Evolutionary conservation across 2,113 vertebrate genomes (phyloP), one percentile per base, ranked within the genome.

Genomic region (Cinclus mexicanus): DNA sequence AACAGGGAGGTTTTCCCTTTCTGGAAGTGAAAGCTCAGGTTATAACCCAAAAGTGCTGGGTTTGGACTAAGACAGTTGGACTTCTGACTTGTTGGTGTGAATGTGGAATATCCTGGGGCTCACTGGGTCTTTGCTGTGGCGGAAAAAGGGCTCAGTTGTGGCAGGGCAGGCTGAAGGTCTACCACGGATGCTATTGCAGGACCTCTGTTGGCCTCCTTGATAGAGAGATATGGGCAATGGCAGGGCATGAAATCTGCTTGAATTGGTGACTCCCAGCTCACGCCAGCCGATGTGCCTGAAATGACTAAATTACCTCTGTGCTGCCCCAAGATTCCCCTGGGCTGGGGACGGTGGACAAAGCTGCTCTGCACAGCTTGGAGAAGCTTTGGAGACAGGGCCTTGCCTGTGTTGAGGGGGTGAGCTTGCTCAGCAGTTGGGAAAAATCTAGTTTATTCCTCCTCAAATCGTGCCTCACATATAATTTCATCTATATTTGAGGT

Each of bases 221-320:
- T 98, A 97, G 91, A 98, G 97, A 97, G 94, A 95, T 92, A 16
- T 1, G 46, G 26, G 72, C 47, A 6, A 49, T 97, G 98, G 97
- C 97, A 97, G 94, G 89, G 94, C 96, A 94, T 98, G 97, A 98
- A 98, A 98, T 97, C 94, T 22, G 52, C 93, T 63, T 97, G 96
- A 97, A 97, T 96, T 47, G 93, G 77, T 60, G 71, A 91, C 90
- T 93, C 78, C 90, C 91, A 57, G 79, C 93, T 88, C 31, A 9
- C 35, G 56, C 92, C 12, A 21, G 65, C 68, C 33, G 22, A 86
- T 89, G 90, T 7, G 83, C 77, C 92, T 74, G 81, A 24, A 90
- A 94, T 82, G 93, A 86, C 92, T 94, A 69, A 92, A 96, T 97
- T 95, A 90, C 74, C 64, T 77, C 90, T 8, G 26, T 0, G 60